Percentiles rank a stretch among this genome's conserved stretches.
Evolutionary conservation across 1,140 invertebrate genomes (phyloP).

Genomic region (Trachymyrmex cornetzi): DNA sequence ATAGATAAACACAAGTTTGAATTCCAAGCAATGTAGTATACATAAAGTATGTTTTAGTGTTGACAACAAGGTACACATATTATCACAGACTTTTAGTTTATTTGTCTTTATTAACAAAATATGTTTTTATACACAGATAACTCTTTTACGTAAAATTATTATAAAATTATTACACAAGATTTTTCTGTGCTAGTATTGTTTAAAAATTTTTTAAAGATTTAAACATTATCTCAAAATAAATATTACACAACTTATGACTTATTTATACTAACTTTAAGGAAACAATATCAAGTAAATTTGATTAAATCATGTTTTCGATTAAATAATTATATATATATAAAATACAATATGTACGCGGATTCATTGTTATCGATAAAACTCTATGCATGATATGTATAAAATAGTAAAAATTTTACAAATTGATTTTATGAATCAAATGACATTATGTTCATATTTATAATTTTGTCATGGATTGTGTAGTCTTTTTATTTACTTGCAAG

Average conservation of each 20-base stretch:
- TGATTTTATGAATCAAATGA: neutral
- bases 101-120: slow-evolving; percentile 81
- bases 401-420: neutral
- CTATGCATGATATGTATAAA: slow-evolving; percentile 38
- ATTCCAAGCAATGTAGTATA: neutral
- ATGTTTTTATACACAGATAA: slow-evolving; percentile 78
- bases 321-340: slow-evolving; percentile 15
- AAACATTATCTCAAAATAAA: slow-evolving; percentile 47
- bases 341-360: neutral
- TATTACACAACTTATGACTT: neutral
- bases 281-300: neutral
- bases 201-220: slow-evolving; percentile 1
- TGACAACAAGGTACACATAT: slow-evolving; percentile 8
- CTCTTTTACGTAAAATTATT: slow-evolving; percentile 39
- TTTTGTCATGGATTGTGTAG: slow-evolving; percentile 44
- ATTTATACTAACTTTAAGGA: neutral
- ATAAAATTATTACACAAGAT: slow-evolving; percentile 59
- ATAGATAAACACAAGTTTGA: neutral
- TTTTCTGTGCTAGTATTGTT: neutral
- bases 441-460: neutral
- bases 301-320: slow-evolving; percentile 6
- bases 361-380: slow-evolving; percentile 14
- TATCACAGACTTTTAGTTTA: slow-evolving; percentile 78
- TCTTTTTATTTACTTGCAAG: slow-evolving; percentile 10
- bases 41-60: neutral